Evolutionary conservation across 2,113 vertebrate genomes (phyloP).

Genomic region (Syngnathus typhle): DNA sequence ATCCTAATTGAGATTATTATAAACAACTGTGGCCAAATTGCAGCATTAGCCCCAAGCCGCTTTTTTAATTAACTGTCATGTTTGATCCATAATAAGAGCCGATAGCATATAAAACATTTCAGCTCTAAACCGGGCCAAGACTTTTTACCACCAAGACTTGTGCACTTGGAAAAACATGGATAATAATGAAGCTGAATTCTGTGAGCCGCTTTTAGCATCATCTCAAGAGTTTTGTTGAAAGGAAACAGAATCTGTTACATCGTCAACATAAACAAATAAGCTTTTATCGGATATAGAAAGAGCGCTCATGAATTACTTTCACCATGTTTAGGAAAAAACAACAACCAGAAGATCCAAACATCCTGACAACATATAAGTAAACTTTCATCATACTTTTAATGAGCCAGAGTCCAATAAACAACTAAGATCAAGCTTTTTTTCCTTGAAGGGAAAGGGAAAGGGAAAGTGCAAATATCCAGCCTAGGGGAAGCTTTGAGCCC

Average conservation of each 20-base stretch:
- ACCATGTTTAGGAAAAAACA: background rate
- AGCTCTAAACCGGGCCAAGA: background rate
- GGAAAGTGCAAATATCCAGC: background rate
- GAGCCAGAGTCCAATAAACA: background rate
- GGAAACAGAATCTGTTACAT: background rate
- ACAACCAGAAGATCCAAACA: background rate
- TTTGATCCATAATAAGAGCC: no score
- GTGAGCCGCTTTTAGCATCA: background rate
- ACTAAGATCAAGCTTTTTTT: background rate
- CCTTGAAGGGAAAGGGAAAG: background rate
- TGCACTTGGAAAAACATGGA: background rate
- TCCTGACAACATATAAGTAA: background rate
- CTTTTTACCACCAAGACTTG: background rate
- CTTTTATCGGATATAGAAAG: background rate
- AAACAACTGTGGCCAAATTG: no score
- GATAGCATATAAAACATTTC: no score
- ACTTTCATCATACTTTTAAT: constrained; percentile 1
- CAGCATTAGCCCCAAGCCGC: no score
- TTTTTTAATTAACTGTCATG: no score
- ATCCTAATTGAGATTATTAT: no score
- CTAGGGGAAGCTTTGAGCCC: background rate
- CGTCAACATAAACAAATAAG: background rate
- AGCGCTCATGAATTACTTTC: background rate
- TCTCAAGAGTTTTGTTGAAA: constrained; percentile 1
- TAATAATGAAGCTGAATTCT: background rate